A percentile compares a stretch with the other conserved stretches of the same genome.
phyloP scores from a whole-genome alignment of 2,113 vertebrate genomes.

The Poeciliopsis prolifica region DNA sequence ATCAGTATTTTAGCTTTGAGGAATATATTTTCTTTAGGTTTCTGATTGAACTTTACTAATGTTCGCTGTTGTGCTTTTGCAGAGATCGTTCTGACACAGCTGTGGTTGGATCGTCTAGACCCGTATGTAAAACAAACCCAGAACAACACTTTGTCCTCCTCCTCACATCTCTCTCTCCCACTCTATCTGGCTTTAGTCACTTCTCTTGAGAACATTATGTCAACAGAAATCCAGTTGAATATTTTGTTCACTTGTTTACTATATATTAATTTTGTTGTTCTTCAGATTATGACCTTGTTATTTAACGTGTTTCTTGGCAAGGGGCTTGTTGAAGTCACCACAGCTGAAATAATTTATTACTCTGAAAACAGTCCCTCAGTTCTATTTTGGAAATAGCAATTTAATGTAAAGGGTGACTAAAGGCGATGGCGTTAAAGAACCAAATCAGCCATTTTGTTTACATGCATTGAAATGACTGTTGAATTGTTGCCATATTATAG shows the following conservation, averaged over 20 bases:
- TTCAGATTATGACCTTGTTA: slow-evolving; percentile 53
- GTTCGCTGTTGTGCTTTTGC: slow-evolving; percentile 47
- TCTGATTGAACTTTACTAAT: neutral
- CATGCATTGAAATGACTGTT: slow-evolving; percentile 61
- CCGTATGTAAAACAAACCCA: slow-evolving; percentile 95
- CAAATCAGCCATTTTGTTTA: slow-evolving; percentile 52
- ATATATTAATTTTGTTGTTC: slow-evolving; percentile 61
- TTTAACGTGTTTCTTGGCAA: slow-evolving; percentile 56
- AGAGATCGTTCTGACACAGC: slow-evolving; percentile 96
- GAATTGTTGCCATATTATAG: slow-evolving; percentile 56
- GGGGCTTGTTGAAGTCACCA: slow-evolving; percentile 41
- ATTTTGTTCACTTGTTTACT: slow-evolving; percentile 69
- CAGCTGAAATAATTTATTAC: slow-evolving; percentile 51
- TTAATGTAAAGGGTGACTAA: slow-evolving; percentile 35
- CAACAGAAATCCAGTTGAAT: slow-evolving; percentile 63
- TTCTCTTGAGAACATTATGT: slow-evolving; percentile 72
- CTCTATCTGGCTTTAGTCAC: slow-evolving; percentile 67
- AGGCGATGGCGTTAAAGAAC: slow-evolving; percentile 43
- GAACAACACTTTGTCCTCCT: slow-evolving; percentile 69
- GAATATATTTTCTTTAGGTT: neutral
- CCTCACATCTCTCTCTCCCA: slow-evolving; percentile 56
- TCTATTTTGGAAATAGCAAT: slow-evolving; percentile 35
- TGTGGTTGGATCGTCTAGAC: slow-evolving; percentile 97
- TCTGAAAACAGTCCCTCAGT: slow-evolving; percentile 30
- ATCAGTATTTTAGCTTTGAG: neutral